phyloP scores from a whole-genome alignment of 1,140 invertebrate species.

The Popillia japonica region DNA sequence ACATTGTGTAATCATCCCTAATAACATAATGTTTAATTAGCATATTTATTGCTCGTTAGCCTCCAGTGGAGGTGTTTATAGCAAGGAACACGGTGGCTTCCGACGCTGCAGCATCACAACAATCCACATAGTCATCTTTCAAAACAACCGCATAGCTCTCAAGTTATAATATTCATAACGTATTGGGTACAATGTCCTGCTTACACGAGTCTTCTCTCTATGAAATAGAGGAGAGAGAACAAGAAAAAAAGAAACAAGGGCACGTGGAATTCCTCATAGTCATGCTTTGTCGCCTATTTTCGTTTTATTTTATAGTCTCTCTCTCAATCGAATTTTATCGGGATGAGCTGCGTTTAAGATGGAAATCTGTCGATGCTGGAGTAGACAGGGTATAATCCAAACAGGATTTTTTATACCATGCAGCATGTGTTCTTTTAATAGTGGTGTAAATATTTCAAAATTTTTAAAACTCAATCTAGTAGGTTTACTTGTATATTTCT shows the following conservation, averaged over 20 bases:
- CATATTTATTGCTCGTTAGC: conserved; percentile 10
- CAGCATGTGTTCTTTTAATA: no score
- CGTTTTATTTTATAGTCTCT: neutral
- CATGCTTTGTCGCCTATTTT: neutral
- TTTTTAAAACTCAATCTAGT: no score
- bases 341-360: no score
- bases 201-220: no score
- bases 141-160: neutral
- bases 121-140: neutral
- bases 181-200: no score
- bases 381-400: no score
- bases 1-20: neutral
- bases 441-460: no score
- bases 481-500: no score
- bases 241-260: neutral
- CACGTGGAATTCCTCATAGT: neutral
- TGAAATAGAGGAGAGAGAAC: no score
- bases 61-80: neutral
- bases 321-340: neutral
- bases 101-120: neutral
- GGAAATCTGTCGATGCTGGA: no score
- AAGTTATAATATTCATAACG: no score
- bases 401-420: no score
- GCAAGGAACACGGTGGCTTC: neutral
- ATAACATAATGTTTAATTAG: conserved; percentile 12